These are phyloP conservation scores for Drosophila nasuta DNA, from an alignment of 1,140 invertebrate species.

Conservation along the genomic window DNA sequence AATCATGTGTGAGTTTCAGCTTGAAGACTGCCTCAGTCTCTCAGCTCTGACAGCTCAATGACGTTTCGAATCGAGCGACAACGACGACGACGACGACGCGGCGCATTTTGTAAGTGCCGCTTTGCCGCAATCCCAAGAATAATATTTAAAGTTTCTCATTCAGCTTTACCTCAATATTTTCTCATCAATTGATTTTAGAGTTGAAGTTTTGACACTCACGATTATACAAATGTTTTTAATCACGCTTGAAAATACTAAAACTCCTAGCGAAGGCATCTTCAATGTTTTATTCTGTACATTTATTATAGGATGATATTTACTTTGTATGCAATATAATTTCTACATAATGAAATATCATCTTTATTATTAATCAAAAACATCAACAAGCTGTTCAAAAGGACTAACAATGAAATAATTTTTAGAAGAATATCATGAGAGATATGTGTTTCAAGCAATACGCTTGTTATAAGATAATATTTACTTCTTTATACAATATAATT, in stretches of 20 bases:
- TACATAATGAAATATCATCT: too few relatives aligned
- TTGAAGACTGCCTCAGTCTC: constrained; percentile 13
- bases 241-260: not conserved
- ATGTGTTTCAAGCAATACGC: too few relatives aligned
- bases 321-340: too few relatives aligned
- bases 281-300: too few relatives aligned
- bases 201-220: not conserved
- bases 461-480: too few relatives aligned
- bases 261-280: too few relatives aligned
- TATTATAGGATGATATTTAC: too few relatives aligned
- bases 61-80: constrained; percentile 35
- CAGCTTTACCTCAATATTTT: not conserved
- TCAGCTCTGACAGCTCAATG: constrained; percentile 68
- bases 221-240: not conserved
- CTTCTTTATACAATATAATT: too few relatives aligned
- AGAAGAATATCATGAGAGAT: not conserved
- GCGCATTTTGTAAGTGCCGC: constrained; percentile 6
- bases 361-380: not conserved
- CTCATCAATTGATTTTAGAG: not conserved
- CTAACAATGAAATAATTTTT: not conserved
- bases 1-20: constrained; percentile 31
- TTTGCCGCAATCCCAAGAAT: not conserved
- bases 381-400: not conserved
- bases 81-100: constrained; percentile 12
- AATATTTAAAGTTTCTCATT: constrained; percentile 12